These are phyloP conservation scores for Mustelus asterias DNA, from an alignment of 2,113 vertebrate species.

Conservation along the genomic window DNA sequence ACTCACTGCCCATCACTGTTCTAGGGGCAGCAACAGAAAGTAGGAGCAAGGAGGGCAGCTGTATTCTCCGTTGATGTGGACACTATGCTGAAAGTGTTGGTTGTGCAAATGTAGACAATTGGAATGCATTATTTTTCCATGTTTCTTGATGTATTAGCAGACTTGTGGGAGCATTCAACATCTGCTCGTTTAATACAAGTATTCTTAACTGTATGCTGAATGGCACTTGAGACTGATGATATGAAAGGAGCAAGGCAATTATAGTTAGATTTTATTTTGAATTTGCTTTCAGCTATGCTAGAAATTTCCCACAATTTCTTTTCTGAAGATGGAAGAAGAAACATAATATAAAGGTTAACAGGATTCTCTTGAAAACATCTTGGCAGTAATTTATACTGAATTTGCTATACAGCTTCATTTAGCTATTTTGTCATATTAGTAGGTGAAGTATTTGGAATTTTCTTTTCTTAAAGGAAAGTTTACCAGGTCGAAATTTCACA, in stretches of 20 bases:
- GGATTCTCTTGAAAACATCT: neutral
- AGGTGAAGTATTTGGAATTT: neutral
- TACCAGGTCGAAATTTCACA: constrained; percentile 91
- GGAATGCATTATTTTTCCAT: neutral
- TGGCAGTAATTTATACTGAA: neutral
- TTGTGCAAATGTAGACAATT: neutral
- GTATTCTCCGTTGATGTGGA: neutral
- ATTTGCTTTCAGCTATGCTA: neutral
- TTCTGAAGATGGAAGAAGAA: neutral
- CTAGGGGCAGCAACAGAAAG: neutral
- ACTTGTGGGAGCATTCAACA: neutral
- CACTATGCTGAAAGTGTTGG: neutral
- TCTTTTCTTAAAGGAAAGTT: constrained; percentile 72
- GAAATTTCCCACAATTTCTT: neutral
- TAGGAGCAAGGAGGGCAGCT: neutral
- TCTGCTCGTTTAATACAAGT: neutral
- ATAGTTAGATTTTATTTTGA: neutral
- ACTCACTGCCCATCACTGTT: neutral
- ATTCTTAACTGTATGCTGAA: neutral
- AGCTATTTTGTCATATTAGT: neutral
- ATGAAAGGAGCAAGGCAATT: neutral
- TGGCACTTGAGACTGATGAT: neutral
- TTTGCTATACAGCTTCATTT: neutral
- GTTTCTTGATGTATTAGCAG: neutral
- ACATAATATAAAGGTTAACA: neutral